A percentile compares a stretch with the other conserved stretches of the same genome.
Conservation (phyloP, 2,113 vertebrate genomes). For the Ptychochromis oligacanthus region DNA sequence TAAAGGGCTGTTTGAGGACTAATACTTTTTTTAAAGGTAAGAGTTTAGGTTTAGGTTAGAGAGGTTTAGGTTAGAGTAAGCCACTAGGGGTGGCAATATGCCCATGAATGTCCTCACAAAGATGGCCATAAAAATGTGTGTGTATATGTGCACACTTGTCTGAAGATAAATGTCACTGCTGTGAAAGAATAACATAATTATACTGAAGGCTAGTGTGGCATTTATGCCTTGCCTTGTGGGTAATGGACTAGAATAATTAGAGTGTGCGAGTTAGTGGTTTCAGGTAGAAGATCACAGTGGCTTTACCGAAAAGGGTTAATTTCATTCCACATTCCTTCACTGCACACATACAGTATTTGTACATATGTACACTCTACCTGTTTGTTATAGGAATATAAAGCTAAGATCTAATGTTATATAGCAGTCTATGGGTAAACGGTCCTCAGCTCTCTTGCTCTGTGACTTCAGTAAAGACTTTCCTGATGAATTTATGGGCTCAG, state of each 20-base stretch:
- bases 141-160: not conserved
- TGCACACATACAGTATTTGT: not conserved
- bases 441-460: not conserved
- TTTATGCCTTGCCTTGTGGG: conserved; percentile 67
- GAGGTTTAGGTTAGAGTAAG: not conserved
- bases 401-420: not conserved
- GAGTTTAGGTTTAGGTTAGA: not conserved
- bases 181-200: conserved; percentile 74
- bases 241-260: conserved; percentile 74
- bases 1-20: not conserved
- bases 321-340: conserved; percentile 7
- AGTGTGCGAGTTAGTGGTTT: conserved; percentile 47
- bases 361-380: not conserved
- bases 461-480: not conserved
- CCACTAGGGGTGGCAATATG: not conserved
- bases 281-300: conserved; percentile 40
- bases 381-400: not conserved
- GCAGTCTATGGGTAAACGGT: not conserved
- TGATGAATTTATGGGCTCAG: not conserved
- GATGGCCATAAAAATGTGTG: not conserved
- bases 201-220: conserved; percentile 57
- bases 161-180: conserved; percentile 68
- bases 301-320: conserved; percentile 3
- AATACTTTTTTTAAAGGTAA: not conserved
- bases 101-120: not conserved